Conservation (phyloP, 1,140 invertebrate genomes). For the Uloborus diversus region DNA sequence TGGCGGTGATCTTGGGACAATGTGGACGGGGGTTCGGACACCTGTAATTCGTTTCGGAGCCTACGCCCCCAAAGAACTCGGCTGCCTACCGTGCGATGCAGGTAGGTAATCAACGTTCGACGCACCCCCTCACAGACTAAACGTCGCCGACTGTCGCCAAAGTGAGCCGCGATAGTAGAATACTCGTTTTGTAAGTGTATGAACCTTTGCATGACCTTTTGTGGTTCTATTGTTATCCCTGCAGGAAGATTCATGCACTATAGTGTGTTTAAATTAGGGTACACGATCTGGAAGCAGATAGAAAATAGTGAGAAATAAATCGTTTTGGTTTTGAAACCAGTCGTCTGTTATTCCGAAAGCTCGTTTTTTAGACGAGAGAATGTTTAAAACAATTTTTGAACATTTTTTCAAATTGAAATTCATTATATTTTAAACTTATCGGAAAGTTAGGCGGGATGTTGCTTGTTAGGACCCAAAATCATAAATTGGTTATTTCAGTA, state of each 20-base stretch:
- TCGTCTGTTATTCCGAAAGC: not conserved
- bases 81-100: conserved; percentile 13
- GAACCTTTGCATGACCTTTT: conserved; percentile 9
- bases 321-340: not conserved
- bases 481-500: too few relatives aligned
- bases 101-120: not conserved
- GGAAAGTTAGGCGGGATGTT: too few relatives aligned
- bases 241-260: not conserved
- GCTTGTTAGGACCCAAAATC: too few relatives aligned
- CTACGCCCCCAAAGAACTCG: conserved; percentile 4
- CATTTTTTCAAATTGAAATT: not conserved
- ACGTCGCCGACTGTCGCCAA: conserved; percentile 23
- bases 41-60: conserved; percentile 19
- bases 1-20: too few relatives aligned
- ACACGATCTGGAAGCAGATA: not conserved
- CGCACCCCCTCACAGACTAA: conserved; percentile 1
- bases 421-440: too few relatives aligned
- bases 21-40: conserved; percentile 16
- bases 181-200: not conserved
- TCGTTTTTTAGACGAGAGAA: not conserved
- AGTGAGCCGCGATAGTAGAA: not conserved
- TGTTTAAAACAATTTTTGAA: not conserved
- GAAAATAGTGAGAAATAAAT: not conserved
- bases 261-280: not conserved
- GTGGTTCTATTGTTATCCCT: not conserved